Evolutionary conservation across 2,797 vertebrate genomes (phyloP).

Genomic region (Merluccius polli): DNA sequence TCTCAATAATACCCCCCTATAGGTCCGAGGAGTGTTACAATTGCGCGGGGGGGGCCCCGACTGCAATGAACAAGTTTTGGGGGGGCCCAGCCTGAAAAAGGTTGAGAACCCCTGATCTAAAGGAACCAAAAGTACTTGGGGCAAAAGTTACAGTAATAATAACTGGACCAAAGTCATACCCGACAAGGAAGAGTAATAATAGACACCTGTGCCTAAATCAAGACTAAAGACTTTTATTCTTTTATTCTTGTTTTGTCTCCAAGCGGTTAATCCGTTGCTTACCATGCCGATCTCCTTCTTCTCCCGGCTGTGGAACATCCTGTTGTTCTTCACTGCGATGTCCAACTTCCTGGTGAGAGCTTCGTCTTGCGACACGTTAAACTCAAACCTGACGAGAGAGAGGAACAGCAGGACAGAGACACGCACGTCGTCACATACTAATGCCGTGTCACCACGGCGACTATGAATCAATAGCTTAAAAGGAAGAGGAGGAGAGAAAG

Average conservation of each 20-base stretch:
- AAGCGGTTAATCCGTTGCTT: slow-evolving; percentile 17
- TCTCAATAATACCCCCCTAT: no score
- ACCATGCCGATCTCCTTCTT: slow-evolving; percentile 93
- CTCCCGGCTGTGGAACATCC: slow-evolving; percentile 80
- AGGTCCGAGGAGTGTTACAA: no score
- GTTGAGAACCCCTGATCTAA: no score
- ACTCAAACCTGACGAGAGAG: slow-evolving; percentile 81
- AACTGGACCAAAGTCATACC: not conserved
- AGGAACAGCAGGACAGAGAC: not conserved
- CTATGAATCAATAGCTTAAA: not conserved
- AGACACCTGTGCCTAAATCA: not conserved
- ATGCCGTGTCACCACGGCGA: not conserved
- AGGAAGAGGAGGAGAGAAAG: not conserved
- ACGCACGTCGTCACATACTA: not conserved
- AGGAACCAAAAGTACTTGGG: no score
- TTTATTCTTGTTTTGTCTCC: not conserved
- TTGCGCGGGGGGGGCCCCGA: no score
- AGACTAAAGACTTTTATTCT: not conserved
- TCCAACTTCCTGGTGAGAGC: slow-evolving; percentile 82
- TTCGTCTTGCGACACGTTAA: slow-evolving; percentile 79
- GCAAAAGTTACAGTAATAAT: no score
- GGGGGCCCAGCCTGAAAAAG: no score
- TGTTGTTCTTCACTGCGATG: slow-evolving; percentile 88
- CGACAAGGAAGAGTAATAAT: not conserved
- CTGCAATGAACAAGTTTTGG: no score